These are phyloP conservation scores for Nesometra sesokonis DNA, from an alignment of 35 echinoderm and acorn worm genomes.

Conservation along the genomic window DNA sequence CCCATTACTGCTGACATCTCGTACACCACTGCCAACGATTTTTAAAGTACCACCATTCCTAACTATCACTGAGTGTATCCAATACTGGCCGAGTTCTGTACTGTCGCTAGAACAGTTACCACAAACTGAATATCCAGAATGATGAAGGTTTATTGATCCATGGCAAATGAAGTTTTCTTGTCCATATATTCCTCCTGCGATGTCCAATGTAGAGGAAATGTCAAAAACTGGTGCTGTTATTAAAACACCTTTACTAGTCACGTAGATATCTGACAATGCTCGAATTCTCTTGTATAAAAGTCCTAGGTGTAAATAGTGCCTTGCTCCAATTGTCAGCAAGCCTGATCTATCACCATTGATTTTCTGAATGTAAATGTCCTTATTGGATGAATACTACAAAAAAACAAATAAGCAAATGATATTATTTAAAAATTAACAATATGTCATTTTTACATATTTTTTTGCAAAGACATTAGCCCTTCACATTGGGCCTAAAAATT, in stretches of 20 bases:
- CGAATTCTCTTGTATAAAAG: slow-evolving; percentile 12
- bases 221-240: slow-evolving; percentile 19
- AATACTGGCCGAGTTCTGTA: slow-evolving; percentile 51
- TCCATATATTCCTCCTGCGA: slow-evolving; percentile 49
- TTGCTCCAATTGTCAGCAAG: background rate
- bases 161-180: slow-evolving; percentile 20
- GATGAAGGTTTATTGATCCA: slow-evolving; percentile 25
- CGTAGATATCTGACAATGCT: slow-evolving; percentile 9
- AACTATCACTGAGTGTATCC: slow-evolving; percentile 18
- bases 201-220: background rate
- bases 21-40: slow-evolving; percentile 2
- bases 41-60: slow-evolving; percentile 24
- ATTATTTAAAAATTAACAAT: background rate
- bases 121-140: slow-evolving; percentile 49
- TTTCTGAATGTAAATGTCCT: background rate
- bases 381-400: background rate
- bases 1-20: background rate
- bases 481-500: too few relatives aligned
- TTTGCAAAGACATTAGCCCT: too few relatives aligned
- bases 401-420: background rate
- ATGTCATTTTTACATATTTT: too few relatives aligned
- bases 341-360: slow-evolving; percentile 44
- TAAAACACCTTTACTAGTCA: slow-evolving; percentile 16
- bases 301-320: slow-evolving; percentile 23
- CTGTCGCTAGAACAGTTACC: slow-evolving; percentile 50